Conservation (phyloP, 2,888 invertebrate species). For the Idaea aversata region DNA sequence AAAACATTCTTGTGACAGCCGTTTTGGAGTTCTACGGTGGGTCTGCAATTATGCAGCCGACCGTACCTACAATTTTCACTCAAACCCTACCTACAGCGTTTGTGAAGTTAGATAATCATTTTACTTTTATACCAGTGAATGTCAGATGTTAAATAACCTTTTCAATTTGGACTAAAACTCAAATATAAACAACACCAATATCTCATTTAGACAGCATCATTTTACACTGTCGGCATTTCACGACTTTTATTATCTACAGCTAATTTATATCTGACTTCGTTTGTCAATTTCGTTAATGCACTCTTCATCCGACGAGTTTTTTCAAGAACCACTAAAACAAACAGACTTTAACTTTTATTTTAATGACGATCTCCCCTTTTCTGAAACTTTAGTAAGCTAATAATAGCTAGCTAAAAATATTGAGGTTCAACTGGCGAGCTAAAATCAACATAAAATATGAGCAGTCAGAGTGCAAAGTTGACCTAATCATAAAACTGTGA, state of each 20-base stretch:
- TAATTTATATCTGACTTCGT: background rate
- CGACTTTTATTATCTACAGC: background rate
- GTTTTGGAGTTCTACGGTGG: too few relatives aligned
- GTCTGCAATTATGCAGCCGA: too few relatives aligned
- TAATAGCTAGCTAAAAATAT: constrained; percentile 39
- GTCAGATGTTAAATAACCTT: background rate
- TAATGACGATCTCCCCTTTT: constrained; percentile 30
- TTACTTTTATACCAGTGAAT: too few relatives aligned
- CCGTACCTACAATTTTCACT: too few relatives aligned
- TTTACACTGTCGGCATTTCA: background rate
- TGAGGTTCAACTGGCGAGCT: constrained; percentile 53
- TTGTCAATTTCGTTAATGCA: background rate
- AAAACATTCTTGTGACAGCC: too few relatives aligned
- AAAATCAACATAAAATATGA: constrained; percentile 41
- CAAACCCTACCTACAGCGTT: too few relatives aligned
- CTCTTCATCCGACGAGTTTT: background rate
- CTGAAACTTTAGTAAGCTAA: constrained; percentile 33
- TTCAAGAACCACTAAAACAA: background rate
- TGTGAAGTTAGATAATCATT: too few relatives aligned
- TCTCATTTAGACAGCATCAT: background rate
- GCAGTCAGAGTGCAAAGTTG: constrained; percentile 28
- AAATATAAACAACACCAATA: background rate
- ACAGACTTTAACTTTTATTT: background rate
- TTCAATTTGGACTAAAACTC: background rate
- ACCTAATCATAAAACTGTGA: constrained; percentile 24